Conservation (phyloP, 2,797 vertebrate species). For the Notoglanidium macrostoma region DNA sequence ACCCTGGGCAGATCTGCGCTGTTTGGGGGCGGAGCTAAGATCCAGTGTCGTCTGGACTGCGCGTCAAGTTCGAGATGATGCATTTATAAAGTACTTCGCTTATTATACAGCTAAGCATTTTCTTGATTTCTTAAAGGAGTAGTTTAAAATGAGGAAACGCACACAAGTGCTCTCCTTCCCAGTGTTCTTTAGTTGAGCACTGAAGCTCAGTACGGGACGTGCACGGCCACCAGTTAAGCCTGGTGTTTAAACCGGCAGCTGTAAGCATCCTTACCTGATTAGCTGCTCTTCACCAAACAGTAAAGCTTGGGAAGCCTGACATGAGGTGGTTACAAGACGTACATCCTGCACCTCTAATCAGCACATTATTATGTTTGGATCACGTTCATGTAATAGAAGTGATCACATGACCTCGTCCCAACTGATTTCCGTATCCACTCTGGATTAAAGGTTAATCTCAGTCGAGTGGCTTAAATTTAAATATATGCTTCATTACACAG, state of each 20-base stretch:
- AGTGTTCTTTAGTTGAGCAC: not conserved
- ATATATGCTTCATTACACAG: too few relatives aligned
- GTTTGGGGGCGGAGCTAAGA: not conserved
- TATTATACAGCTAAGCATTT: too few relatives aligned
- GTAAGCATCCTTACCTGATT: not conserved
- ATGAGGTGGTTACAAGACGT: not conserved
- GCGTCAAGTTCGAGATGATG: not conserved
- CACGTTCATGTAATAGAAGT: not conserved
- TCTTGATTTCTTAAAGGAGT: too few relatives aligned
- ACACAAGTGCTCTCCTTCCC: too few relatives aligned
- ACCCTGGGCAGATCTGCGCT: not conserved
- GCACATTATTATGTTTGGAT: not conserved
- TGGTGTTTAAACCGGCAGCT: not conserved
- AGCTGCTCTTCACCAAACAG: not conserved
- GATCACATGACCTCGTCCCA: not conserved
- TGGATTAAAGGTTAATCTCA: not conserved
- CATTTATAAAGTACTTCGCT: too few relatives aligned
- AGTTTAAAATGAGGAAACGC: too few relatives aligned
- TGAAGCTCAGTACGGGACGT: not conserved
- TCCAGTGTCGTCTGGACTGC: not conserved
- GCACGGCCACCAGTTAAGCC: not conserved
- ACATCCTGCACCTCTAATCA: not conserved
- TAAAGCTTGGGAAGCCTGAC: not conserved
- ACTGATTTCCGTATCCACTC: not conserved
- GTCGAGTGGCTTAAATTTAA: not conserved